These are phyloP conservation scores for Pandemis cinnamomeana DNA, from an alignment of 2,888 invertebrate genomes.

Conservation along the genomic window DNA sequence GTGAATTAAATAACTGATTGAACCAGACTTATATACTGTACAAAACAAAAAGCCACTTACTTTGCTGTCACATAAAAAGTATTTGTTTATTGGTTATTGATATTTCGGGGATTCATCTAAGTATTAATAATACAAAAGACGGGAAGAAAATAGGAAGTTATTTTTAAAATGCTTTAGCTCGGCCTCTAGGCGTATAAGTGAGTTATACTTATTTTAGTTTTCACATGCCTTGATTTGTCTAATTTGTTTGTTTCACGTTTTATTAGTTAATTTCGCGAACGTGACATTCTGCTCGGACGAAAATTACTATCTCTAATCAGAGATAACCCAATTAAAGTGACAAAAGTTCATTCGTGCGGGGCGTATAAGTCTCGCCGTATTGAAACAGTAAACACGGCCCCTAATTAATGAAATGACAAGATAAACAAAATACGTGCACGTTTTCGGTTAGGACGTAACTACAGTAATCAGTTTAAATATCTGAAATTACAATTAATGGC, in stretches of 20 bases:
- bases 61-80: too few species aligned
- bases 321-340: slow-evolving; percentile 67
- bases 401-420: slow-evolving; percentile 72
- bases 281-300: slow-evolving; percentile 50
- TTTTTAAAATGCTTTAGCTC: too few species aligned
- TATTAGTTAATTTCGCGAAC: slow-evolving; percentile 31
- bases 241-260: slow-evolving; percentile 28
- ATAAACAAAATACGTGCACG: slow-evolving; percentile 54
- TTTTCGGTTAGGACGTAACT: slow-evolving; percentile 45
- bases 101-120: too few species aligned
- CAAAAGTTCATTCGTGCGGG: slow-evolving; percentile 68
- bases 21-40: too few species aligned
- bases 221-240: slow-evolving; percentile 3
- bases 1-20: too few species aligned
- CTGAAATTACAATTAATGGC: not conserved
- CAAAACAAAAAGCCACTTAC: too few species aligned
- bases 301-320: slow-evolving; percentile 56
- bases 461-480: slow-evolving; percentile 48
- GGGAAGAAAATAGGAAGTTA: too few species aligned
- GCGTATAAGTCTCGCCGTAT: slow-evolving; percentile 66
- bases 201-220: too few species aligned
- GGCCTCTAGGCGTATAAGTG: too few species aligned
- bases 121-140: too few species aligned
- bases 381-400: slow-evolving; percentile 69
- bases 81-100: too few species aligned